Base-by-base conservation (phyloP, 1,140 invertebrate species). In the Luehdorfia chinensis region DNA sequence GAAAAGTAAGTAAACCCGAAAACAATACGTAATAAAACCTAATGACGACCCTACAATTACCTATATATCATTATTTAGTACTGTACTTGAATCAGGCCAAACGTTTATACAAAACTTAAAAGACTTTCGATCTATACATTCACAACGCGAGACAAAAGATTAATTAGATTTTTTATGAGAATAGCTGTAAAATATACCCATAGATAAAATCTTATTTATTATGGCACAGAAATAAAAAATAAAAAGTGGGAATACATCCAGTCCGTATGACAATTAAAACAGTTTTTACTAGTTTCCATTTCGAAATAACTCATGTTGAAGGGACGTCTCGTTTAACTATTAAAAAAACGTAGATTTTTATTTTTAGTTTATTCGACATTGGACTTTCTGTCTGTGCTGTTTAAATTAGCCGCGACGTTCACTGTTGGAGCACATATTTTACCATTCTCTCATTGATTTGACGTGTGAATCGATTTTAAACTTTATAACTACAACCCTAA, bases 391-490 rank as follows among this genome's bases (percentile, higher is more conserved):
- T 58, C 55, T 62, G 68, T 66, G 59, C 48, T 47, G 49, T 66
- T 73, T 69, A 77, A 79, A 81, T 81, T 78, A 73, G 59, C 65
- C 69, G 64, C 47, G 66, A 69, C 73, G 51, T 64, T 30, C 47
- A 19, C 36, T 47, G 46, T 16, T 43, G 47, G 33, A 46, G 50
- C 58, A 50, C 54, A 56, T 50, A 60, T 57, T 61, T 52, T 50
- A 56, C 36, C 46, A 58, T 53, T 43, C 49, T 27, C 28, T 45
- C 44, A 37, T 45, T 48, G 41, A 28, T 50, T 44, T 27, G 6
- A 14, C 21, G 4, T 8, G 1, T 16, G 32, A 43, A 6, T 32
- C 28, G 9, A 66, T 27, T 58, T 23, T 25, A 32, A 46, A 47
- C 60, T 36, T 21, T 67, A 50, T 31, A 1, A 0, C 4, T 0